Evolutionary conservation across 2,888 invertebrate species (phyloP).

Genomic region (Hoplodrina ambigua): DNA sequence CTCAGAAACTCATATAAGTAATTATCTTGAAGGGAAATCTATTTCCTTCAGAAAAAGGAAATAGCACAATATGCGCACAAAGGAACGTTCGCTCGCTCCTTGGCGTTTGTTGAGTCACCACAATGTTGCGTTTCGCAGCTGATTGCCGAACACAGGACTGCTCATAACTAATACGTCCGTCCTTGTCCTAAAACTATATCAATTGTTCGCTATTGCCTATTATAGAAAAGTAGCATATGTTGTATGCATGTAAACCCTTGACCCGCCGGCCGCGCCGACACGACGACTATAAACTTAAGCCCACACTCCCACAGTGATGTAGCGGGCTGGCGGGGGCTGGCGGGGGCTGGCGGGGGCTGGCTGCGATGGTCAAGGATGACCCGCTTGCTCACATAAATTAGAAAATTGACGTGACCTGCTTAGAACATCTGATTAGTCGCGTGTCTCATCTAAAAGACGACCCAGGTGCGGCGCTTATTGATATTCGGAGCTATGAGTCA

Average conservation of each 20-base stretch:
- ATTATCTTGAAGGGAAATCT: conserved; percentile 41
- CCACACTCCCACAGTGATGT: not conserved
- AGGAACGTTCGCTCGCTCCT: not conserved
- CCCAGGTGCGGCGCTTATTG: conserved; percentile 15
- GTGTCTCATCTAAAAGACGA: conserved; percentile 16
- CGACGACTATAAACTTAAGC: conserved; percentile 4
- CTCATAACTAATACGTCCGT: conserved; percentile 7
- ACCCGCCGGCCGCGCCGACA: conserved; percentile 20
- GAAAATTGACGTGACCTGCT: conserved; percentile 48
- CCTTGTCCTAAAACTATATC: conserved; percentile 27
- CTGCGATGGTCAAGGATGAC: conserved; percentile 49
- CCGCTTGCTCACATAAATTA: conserved; percentile 29
- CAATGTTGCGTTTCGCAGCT: conserved; percentile 5
- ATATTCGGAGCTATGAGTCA: not conserved
- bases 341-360: not conserved
- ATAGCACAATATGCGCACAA: conserved; percentile 19
- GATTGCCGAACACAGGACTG: conserved; percentile 3
- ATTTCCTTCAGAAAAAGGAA: conserved; percentile 41
- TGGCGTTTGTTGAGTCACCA: conserved; percentile 20
- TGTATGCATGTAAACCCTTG: conserved; percentile 39
- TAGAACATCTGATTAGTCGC: conserved; percentile 47
- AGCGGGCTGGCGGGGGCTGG: not conserved
- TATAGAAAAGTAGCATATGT: conserved; percentile 7
- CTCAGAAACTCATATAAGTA: not conserved
- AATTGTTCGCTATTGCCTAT: not conserved